Base-by-base conservation (phyloP, 2,113 vertebrate genomes). In the Pogonocichla stellata region DNA sequence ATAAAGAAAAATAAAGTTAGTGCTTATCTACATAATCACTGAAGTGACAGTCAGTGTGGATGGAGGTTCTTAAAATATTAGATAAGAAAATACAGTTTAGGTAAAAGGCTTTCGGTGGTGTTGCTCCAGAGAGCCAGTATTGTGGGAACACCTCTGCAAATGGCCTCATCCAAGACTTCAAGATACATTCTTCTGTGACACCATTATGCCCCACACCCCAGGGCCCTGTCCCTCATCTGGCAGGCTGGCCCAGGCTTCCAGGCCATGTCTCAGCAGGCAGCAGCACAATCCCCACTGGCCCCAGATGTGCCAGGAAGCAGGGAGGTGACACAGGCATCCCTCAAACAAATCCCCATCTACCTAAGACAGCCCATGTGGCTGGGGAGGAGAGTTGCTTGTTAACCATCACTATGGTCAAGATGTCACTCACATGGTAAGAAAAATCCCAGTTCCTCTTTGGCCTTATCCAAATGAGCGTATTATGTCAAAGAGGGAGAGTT, bases 391-490 rank as follows among this genome's bases (percentile, higher is more conserved):
- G 25, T n/a, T 89, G 71, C 4, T 0, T 5, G 2, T 54, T 66
- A 93, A 82, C 57, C 43, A 51, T 36, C 38, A 38, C 79, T 77
- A 14, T 18, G 54, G 82, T 56, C 66, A 80, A 80, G 66, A 93
- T 86, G 58, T 19, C 64, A 58, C 51, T 24, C 88, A 80, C 6
- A 0, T 10, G 33, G 34, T 62, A 58, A 88, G 88, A 86, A 31
- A 88, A 92, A 83, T 54, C 67, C 54, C 71, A 92, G 62, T 95
- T 97, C 96, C 92, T 96, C 92, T 95, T 96, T 66, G 75, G 47
- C 86, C 19, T 64, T 96, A 67, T 94, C 66, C 82, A 90, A 28
- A 77, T 70, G 26, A 95, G 34, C 12, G 17, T 23, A 66, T 90
- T 69, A 33, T 60, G 75, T 47, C 92, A 86, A 40, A 80, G 42